Evolutionary conservation across 2,113 vertebrate genomes (phyloP), one percentile per base, ranked within the genome.

Genomic region (Myxocyprinus asiaticus): DNA sequence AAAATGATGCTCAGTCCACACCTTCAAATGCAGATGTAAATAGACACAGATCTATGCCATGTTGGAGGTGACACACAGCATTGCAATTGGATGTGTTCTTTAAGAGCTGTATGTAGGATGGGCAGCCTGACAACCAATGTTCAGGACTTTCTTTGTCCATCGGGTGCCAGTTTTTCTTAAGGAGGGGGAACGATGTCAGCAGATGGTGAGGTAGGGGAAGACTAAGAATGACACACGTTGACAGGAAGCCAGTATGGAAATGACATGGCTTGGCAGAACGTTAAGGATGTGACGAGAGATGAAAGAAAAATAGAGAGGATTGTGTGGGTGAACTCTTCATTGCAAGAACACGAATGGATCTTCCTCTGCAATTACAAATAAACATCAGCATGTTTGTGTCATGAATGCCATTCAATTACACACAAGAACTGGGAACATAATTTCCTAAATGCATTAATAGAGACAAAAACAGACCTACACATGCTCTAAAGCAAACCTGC

Each of bases 121-220:
- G 9, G 4, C 10, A 69, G 17, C 17, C 51, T 55, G 67, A 69
- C 67, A 69, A 17, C 9, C 22, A 33, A 48, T 9, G 58, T 22
- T 61, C 1, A 22, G 22, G 22, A 33, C 22, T 1, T n/a, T 33
- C 22, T 33, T 33, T 33, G 22, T 33, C 22, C 22, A 33, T 33
- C 22, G 58, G 58, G 9, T 7, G 73, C 73, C 73, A 51, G 61
- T 65, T 63, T 64, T 5, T 0, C 11, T 63, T 51, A 51, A 56
- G 47, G 48, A 76, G 62, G 22, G 22, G 22, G 22, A 33, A 7
- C 3, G 58, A 76, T 55, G 62, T 64, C 62, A 47, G 62, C 74
- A 76, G 74, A 76, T 76, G 74, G 74, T 9, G 6, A 44, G 47
- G 61, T 65, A 67, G 58, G n/a, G 50, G 42, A 33, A 78, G 76